phyloP scores from a whole-genome alignment of 2,113 vertebrate species.

The Triplophysa dalaica region DNA sequence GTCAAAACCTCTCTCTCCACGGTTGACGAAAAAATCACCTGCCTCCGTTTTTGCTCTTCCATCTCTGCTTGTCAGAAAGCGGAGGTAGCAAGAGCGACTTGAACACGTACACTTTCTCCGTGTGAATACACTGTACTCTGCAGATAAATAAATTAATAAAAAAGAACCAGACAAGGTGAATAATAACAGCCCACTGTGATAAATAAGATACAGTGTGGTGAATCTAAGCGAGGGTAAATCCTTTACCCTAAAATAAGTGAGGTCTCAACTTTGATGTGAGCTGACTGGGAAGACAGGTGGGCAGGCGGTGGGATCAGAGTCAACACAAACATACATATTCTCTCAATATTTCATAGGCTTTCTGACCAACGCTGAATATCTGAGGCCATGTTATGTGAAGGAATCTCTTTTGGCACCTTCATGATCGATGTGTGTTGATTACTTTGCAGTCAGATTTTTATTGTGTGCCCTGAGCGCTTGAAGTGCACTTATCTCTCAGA shows the following conservation, averaged over 20 bases:
- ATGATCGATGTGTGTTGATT: slow-evolving; percentile 64
- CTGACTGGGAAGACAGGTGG: slow-evolving; percentile 59
- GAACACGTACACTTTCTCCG: background rate
- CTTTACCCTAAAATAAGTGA: slow-evolving; percentile 48
- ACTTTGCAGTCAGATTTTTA: slow-evolving; percentile 47
- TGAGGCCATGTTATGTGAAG: slow-evolving; percentile 59
- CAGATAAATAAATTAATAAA: slow-evolving; percentile 65
- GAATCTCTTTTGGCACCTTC: slow-evolving; percentile 48
- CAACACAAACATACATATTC: slow-evolving; percentile 68
- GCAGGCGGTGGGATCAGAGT: slow-evolving; percentile 69
- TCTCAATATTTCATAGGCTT: slow-evolving; percentile 69
- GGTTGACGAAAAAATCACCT: slow-evolving; percentile 10
- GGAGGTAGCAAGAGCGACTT: background rate
- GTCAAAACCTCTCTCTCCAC: slow-evolving; percentile 9
- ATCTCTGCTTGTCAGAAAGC: slow-evolving; percentile 11
- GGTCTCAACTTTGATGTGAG: slow-evolving; percentile 67
- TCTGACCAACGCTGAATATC: slow-evolving; percentile 53
- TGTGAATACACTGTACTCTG: background rate
- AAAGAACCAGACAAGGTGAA: slow-evolving; percentile 43
- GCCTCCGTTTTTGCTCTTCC: background rate
- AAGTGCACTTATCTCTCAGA: slow-evolving; percentile 55
- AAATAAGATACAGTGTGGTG: slow-evolving; percentile 56
- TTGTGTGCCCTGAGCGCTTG: slow-evolving; percentile 49
- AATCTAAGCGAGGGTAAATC: slow-evolving; percentile 52
- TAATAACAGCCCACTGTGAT: slow-evolving; percentile 57